Base-by-base conservation (phyloP, 2,797 vertebrate species). In the Schizothorax lantsangensis region DNA sequence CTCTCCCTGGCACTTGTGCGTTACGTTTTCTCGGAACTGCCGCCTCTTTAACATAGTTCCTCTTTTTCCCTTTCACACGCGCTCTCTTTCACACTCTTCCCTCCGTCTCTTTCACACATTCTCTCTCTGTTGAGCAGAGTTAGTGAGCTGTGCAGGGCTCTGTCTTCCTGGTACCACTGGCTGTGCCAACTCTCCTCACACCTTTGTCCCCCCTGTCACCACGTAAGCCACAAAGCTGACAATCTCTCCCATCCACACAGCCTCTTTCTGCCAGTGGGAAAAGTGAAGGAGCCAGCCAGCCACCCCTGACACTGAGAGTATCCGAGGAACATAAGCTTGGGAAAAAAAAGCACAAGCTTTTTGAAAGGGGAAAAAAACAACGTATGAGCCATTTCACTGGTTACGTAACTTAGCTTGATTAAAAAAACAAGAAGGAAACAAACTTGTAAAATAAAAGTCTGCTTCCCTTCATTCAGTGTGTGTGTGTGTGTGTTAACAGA, bases 181-280 rank as follows among this genome's bases (percentile, higher is more conserved):
- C 77, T 26, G 72, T 81, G 87, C 86, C 89, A 90, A 88, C 89
- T 80, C 81, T 83, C 73, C 86, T 88, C 79, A 47, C 87, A 89
- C 89, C 90, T 88, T 89, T 86, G 79, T 89, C 57, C 83, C 77
- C 77, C 49, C 87, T 88, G 71, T 88, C 87, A 84, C 84, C 36
- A 79, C 9, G 72, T 69, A 66, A 87, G 86, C 88, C 86, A 91
- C 81, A 87, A 84, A 90, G 68, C 90, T 84, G 86, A 86, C 84
- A 87, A 87, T 88, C 87, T 89, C 75, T 80, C 71, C 83, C 82
- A 83, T 71, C 86, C 84, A 90, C 85, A 88, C 82, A 12, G 47
- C 62, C 83, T 75, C 40, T 81, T 68, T 80, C 79, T 85, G 90
- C 88, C 86, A 84, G 81, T 43, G 49, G 45, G 74, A 73, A 59